Conservation (phyloP, 2,113 vertebrate genomes). For the Stictonetta naevosa region DNA sequence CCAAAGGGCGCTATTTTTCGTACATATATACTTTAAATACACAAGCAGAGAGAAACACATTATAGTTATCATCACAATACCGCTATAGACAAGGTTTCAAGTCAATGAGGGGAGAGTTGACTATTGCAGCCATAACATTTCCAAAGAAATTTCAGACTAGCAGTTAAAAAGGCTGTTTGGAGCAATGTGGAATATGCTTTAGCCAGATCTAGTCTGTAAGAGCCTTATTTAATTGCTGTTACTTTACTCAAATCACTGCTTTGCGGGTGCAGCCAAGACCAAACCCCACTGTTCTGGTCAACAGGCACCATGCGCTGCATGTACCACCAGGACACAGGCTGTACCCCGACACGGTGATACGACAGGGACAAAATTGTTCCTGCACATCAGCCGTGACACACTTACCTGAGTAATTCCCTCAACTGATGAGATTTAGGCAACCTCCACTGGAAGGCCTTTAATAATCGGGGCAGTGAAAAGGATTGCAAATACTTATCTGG, state of each 20-base stretch:
- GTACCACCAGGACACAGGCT: background rate
- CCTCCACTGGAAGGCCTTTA: background rate
- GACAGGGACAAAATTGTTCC: background rate
- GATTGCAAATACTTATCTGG: background rate
- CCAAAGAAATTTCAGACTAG: background rate
- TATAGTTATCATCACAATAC: background rate
- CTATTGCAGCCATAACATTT: background rate
- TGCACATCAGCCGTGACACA: background rate
- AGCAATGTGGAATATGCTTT: background rate
- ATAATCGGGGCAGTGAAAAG: background rate
- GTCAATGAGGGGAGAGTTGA: background rate
- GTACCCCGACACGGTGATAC: background rate
- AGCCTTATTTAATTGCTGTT: background rate
- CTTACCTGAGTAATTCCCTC: background rate
- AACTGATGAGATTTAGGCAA: background rate
- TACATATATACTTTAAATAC: background rate
- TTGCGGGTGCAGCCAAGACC: conserved; percentile 8
- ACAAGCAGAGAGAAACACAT: background rate
- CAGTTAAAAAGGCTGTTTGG: background rate
- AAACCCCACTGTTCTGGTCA: background rate
- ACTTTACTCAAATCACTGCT: conserved; percentile 16
- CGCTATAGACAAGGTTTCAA: background rate
- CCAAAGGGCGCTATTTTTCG: background rate
- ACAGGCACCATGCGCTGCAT: background rate
- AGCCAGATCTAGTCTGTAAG: background rate